Evolutionary conservation across 2,113 vertebrate genomes (phyloP).

Genomic region (Dascyllus trimaculatus): DNA sequence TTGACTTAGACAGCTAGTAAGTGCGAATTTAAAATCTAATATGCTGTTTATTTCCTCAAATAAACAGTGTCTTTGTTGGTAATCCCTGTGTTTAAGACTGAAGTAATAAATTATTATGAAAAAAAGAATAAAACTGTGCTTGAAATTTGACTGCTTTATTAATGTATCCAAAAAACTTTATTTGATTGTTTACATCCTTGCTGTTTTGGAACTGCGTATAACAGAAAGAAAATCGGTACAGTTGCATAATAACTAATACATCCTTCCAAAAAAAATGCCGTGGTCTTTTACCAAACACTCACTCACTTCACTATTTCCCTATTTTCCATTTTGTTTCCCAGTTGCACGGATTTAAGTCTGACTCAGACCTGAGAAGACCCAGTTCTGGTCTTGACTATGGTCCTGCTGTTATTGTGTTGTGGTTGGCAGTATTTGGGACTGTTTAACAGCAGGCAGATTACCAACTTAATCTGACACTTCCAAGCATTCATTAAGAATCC

Average conservation of each 20-base stretch:
- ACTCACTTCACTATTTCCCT: not conserved
- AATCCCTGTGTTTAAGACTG: not conserved
- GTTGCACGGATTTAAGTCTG: constrained; percentile 21
- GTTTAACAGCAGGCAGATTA: constrained; percentile 44
- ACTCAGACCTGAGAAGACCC: not conserved
- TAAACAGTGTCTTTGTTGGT: not conserved
- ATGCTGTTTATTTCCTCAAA: not conserved
- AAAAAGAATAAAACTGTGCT: not conserved
- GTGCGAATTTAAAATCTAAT: not conserved
- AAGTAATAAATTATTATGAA: not conserved
- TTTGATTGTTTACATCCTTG: not conserved
- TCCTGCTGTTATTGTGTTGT: constrained; percentile 41
- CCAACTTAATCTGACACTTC: constrained; percentile 41
- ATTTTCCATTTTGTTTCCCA: constrained; percentile 19
- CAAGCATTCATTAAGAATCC: constrained; percentile 51
- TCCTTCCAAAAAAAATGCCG: not conserved
- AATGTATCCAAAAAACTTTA: not conserved
- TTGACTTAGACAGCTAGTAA: not conserved
- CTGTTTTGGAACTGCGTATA: no score
- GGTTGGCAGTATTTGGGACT: constrained; percentile 42
- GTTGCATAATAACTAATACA: not conserved
- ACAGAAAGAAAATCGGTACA: no score
- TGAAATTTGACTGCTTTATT: not conserved
- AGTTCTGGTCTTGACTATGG: constrained; percentile 7
- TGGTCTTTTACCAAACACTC: not conserved